These are phyloP conservation scores for Leptopilina myrica DNA, from an alignment of 2,888 invertebrate genomes.

Conservation along the genomic window DNA sequence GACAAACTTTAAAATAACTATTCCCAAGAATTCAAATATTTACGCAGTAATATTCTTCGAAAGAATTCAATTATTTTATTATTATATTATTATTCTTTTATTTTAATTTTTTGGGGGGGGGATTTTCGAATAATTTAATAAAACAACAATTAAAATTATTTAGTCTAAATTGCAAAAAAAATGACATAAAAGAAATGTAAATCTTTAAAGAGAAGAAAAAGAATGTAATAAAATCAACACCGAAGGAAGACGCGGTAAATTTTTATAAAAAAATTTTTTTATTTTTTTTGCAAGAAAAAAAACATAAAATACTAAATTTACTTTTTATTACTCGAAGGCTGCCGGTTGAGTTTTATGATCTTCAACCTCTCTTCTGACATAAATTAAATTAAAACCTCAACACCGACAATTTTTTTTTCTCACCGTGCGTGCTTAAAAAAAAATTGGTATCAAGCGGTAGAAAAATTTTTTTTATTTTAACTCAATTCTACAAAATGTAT, in stretches of 20 bases:
- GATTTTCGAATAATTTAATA: too few species aligned
- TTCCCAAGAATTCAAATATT: too few species aligned
- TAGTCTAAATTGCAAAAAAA: too few species aligned
- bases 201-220: neutral
- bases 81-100: too few species aligned
- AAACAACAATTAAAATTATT: too few species aligned
- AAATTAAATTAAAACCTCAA: neutral
- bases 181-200: too few species aligned
- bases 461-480: neutral
- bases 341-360: neutral
- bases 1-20: too few species aligned
- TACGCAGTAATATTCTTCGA: too few species aligned
- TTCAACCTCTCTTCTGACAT: neutral
- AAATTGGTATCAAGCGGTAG: neutral
- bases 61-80: too few species aligned
- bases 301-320: neutral
- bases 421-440: neutral
- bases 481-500: neutral
- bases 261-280: neutral
- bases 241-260: neutral
- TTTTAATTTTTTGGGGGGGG: too few species aligned
- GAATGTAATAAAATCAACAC: neutral
- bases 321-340: conserved; percentile 7
- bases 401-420: neutral
- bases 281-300: neutral